These are phyloP conservation scores for Phytoseiulus persimilis DNA, from an alignment of 2,888 invertebrate species.

Conservation along the genomic window DNA sequence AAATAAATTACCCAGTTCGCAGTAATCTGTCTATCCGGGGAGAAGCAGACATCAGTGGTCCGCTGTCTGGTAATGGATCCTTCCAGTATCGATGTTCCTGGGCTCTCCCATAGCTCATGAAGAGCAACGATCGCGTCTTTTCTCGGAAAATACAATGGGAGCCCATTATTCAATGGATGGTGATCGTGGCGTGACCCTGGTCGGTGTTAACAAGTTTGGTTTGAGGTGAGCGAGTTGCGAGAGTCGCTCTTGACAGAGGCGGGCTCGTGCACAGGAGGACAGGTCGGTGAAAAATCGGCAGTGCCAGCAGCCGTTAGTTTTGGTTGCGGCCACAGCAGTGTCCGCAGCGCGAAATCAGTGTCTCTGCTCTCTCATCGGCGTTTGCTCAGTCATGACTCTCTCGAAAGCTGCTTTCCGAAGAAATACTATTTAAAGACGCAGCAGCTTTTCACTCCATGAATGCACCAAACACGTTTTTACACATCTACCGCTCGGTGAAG, in stretches of 20 bases:
- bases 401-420: neutral
- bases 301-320: neutral
- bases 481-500: no score
- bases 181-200: neutral
- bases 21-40: no score
- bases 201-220: neutral
- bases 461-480: neutral
- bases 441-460: neutral
- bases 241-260: neutral
- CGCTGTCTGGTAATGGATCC: no score
- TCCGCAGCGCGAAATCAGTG: neutral
- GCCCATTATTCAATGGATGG: no score
- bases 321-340: neutral
- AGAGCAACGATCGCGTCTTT: no score
- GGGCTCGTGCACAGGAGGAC: neutral
- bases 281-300: neutral
- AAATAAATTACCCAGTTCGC: no score
- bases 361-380: neutral
- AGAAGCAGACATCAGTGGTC: no score
- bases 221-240: neutral
- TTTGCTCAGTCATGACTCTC: neutral
- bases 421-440: neutral
- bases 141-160: no score
- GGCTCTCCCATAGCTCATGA: no score
- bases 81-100: no score